phyloP scores from a whole-genome alignment of 2,797 vertebrate species.

The Alectoris magna region DNA sequence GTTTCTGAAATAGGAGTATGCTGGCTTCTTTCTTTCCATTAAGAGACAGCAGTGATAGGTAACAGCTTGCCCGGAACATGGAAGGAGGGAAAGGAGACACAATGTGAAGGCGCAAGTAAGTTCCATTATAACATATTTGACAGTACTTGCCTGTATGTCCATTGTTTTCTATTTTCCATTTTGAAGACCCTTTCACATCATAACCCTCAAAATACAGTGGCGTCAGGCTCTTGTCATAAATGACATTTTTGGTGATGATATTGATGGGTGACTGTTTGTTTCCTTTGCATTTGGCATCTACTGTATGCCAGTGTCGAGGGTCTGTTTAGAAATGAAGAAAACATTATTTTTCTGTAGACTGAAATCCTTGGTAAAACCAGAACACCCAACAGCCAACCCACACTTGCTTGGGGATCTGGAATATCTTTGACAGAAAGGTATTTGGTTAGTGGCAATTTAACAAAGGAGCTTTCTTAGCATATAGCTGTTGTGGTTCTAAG shows the following conservation, averaged over 20 bases:
- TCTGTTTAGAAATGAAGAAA: constrained; percentile 67
- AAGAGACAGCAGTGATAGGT: not conserved
- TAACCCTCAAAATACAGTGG: constrained; percentile 84
- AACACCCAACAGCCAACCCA: not conserved
- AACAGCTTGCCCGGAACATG: not conserved
- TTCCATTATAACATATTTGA: not conserved
- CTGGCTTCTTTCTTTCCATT: not conserved
- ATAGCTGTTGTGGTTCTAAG: not conserved
- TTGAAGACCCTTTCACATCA: constrained; percentile 56
- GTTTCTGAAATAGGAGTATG: fast-evolving
- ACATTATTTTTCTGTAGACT: fast-evolving
- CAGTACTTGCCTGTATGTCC: constrained; percentile 85
- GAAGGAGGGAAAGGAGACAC: not conserved
- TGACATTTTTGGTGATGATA: constrained; percentile 81
- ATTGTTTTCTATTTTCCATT: constrained; percentile 76
- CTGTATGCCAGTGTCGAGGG: constrained; percentile 79
- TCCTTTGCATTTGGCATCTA: constrained; percentile 52
- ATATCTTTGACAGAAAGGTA: not conserved
- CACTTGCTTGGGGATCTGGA: not conserved
- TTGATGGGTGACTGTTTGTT: constrained; percentile 88
- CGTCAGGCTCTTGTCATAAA: constrained; percentile 69
- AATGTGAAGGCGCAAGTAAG: not conserved
- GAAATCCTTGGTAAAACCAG: not conserved
- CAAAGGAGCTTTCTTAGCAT: not conserved
- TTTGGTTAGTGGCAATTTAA: not conserved